A percentile compares a stretch with the other conserved stretches of the same genome.
Conservation (phyloP, 2,888 invertebrate genomes). For the Eristalinus aeneus region DNA sequence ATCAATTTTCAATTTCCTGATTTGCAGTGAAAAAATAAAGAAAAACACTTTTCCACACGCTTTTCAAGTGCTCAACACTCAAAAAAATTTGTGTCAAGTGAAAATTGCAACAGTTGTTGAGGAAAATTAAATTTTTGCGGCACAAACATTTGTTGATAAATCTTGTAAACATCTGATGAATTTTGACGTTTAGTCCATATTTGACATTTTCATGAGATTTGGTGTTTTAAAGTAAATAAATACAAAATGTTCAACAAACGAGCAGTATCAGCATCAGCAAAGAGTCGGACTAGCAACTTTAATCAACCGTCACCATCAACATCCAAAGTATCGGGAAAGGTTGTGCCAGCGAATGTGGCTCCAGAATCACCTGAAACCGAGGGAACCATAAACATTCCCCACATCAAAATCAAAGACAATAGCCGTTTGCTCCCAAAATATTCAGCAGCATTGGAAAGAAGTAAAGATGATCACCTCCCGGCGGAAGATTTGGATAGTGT, state of each 20-base stretch:
- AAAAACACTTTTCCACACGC: background rate
- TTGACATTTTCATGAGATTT: slow-evolving; percentile 17
- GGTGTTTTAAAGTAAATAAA: slow-evolving; percentile 22
- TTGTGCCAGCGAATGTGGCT: slow-evolving; percentile 43
- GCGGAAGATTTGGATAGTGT: slow-evolving; percentile 94
- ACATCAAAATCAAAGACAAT: slow-evolving; percentile 87
- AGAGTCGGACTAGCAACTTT: slow-evolving; percentile 62
- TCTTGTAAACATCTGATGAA: slow-evolving; percentile 26
- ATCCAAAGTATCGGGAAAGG: slow-evolving; percentile 55
- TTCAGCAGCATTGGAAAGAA: slow-evolving; percentile 84
- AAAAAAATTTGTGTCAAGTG: background rate
- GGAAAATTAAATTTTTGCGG: background rate
- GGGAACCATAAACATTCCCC: slow-evolving; percentile 81
- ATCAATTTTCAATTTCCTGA: slow-evolving; percentile 14
- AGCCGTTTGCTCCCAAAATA: slow-evolving; percentile 85
- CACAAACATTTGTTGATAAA: background rate
- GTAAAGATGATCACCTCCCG: slow-evolving; percentile 88
- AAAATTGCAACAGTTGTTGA: background rate
- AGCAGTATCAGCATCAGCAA: slow-evolving; percentile 56
- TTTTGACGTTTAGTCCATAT: slow-evolving; percentile 15
- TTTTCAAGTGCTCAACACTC: background rate
- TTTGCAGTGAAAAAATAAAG: background rate
- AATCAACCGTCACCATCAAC: slow-evolving; percentile 56
- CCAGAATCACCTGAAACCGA: slow-evolving; percentile 60
- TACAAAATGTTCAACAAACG: slow-evolving; percentile 61